These are phyloP conservation scores for Athalia circularis DNA, from an alignment of 2,888 invertebrate species.

Conservation along the genomic window DNA sequence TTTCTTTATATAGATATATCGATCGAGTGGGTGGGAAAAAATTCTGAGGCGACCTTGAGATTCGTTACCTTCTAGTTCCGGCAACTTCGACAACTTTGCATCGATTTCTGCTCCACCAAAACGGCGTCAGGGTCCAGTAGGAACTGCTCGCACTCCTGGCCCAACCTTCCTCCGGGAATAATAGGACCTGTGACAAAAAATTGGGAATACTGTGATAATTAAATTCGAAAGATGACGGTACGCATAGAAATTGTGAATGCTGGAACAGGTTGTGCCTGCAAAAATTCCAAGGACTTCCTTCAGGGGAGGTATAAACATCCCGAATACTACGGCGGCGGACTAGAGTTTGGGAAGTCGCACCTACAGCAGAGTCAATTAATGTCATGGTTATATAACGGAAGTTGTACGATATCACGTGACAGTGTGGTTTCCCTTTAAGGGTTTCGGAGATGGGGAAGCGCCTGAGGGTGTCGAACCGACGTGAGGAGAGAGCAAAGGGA, in stretches of 20 bases:
- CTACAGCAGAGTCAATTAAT: constrained; percentile 36
- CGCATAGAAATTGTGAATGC: constrained; percentile 2
- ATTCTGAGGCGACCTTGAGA: neutral
- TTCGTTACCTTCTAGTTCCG: constrained; percentile 81
- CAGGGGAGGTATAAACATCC: neutral
- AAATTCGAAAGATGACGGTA: neutral
- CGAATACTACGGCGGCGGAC: constrained; percentile 12
- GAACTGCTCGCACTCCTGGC: constrained; percentile 90
- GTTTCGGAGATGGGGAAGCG: neutral
- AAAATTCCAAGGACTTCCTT: neutral
- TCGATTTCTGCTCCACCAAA: constrained; percentile 90
- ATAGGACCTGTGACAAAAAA: constrained; percentile 79
- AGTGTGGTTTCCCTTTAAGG: constrained; percentile 33
- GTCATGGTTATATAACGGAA: constrained; percentile 17
- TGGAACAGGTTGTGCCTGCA: neutral
- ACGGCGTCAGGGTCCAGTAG: constrained; percentile 90
- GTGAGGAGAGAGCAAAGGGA: constrained; percentile 20
- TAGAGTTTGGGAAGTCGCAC: constrained; percentile 9
- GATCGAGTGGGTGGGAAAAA: neutral
- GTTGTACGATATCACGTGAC: constrained; percentile 33
- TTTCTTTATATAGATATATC: neutral
- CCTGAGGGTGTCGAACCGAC: constrained; percentile 22
- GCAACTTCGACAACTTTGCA: constrained; percentile 91
- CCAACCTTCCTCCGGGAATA: constrained; percentile 93
- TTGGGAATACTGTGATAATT: constrained; percentile 3